Evolutionary conservation across 2,888 invertebrate species (phyloP).

Genomic region (Artemia sp.): DNA sequence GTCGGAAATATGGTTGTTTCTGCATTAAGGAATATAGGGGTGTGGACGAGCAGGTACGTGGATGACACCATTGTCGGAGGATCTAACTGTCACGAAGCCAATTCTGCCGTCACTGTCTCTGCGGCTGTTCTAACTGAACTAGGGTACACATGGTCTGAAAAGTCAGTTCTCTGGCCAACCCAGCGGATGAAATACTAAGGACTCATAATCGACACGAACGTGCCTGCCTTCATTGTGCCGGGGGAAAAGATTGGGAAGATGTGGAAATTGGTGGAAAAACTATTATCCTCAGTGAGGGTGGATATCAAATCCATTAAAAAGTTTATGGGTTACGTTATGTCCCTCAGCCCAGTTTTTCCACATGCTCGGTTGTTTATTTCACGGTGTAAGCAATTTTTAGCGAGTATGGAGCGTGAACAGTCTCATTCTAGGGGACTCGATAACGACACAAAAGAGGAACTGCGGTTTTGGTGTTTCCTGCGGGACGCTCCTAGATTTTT

Average conservation of each 20-base stretch:
- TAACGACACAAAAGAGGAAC: background rate
- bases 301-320: background rate
- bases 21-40: background rate
- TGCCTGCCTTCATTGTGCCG: background rate
- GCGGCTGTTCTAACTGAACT: background rate
- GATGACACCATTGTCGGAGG: background rate
- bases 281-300: background rate
- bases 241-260: background rate
- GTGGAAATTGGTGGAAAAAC: background rate
- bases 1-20: background rate
- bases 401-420: background rate
- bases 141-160: background rate
- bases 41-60: background rate
- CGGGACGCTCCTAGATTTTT: background rate
- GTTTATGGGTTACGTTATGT: background rate
- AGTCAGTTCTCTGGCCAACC: background rate
- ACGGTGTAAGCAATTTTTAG: background rate
- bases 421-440: background rate
- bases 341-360: background rate
- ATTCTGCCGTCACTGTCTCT: background rate
- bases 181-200: background rate
- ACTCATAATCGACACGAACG: background rate
- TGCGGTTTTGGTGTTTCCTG: background rate
- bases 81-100: background rate
- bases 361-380: slow-evolving; percentile 6